phyloP scores from a whole-genome alignment of 2,113 vertebrate species.

The Perccottus glenii region DNA sequence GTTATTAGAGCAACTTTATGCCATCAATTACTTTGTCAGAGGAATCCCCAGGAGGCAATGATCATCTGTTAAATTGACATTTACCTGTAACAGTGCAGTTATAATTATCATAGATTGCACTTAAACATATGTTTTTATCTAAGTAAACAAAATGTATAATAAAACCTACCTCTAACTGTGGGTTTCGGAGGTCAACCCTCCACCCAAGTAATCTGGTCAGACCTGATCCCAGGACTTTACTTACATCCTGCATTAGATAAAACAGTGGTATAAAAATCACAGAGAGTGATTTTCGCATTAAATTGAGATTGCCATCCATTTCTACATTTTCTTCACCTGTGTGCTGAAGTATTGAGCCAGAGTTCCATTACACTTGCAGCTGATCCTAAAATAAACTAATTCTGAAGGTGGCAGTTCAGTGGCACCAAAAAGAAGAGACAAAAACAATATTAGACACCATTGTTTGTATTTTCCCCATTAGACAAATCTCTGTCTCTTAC shows the following conservation, averaged over 20 bases:
- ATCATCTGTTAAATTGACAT: slow-evolving; percentile 86
- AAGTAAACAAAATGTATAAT: background rate
- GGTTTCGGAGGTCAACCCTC: slow-evolving; percentile 84
- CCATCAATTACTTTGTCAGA: slow-evolving; percentile 82
- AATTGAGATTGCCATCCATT: background rate
- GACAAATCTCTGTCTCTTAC: slow-evolving; percentile 27
- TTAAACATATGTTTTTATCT: background rate
- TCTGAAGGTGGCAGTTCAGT: background rate
- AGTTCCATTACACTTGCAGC: slow-evolving; percentile 87
- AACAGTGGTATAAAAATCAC: slow-evolving; percentile 1
- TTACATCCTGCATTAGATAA: slow-evolving; percentile 79
- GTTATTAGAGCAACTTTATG: background rate
- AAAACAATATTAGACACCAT: slow-evolving; percentile 19
- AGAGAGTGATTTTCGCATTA: too few relatives aligned
- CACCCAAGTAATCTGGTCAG: slow-evolving; percentile 84
- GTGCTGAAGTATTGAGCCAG: slow-evolving; percentile 77
- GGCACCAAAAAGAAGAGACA: background rate
- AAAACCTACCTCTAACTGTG: slow-evolving; percentile 85
- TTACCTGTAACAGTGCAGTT: slow-evolving; percentile 77
- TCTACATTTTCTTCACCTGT: slow-evolving; percentile 77
- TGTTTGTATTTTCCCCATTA: background rate
- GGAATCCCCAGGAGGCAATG: slow-evolving; percentile 88
- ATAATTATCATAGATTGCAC: background rate
- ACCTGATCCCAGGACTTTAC: slow-evolving; percentile 80
- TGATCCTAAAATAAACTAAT: slow-evolving; percentile 83